Evolutionary conservation across 2,113 vertebrate genomes (phyloP).

Genomic region (Gymnogyps californianus): DNA sequence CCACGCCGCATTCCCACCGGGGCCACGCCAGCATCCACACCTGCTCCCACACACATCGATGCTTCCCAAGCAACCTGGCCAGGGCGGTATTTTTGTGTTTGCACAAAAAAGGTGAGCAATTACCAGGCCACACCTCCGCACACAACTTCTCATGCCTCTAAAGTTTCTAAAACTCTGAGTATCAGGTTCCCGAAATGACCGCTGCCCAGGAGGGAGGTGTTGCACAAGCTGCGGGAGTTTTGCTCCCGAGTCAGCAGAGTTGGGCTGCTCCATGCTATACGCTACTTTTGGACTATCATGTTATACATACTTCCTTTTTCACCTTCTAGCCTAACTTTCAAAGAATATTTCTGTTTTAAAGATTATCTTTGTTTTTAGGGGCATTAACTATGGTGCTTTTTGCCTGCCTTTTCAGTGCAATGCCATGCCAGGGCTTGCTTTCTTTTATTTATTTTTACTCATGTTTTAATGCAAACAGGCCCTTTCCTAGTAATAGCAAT

Average conservation of each 20-base stretch:
- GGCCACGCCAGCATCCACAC: not conserved
- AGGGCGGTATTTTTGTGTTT: not conserved
- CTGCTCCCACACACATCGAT: not conserved
- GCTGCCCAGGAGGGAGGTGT: not conserved
- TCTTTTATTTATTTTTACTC: not conserved
- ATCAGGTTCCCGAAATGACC: not conserved
- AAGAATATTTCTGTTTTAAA: not conserved
- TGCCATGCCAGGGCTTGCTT: not conserved
- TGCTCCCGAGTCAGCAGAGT: rapidly evolving
- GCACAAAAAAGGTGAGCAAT: conserved; percentile 21
- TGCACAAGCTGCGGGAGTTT: not conserved
- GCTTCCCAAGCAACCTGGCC: not conserved
- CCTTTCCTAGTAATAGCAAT: not conserved
- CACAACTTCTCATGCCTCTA: conserved; percentile 48
- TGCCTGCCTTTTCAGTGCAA: not conserved
- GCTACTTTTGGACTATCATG: not conserved
- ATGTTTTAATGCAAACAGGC: not conserved
- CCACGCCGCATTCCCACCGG: not conserved
- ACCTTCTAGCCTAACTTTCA: not conserved
- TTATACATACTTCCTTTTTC: not conserved
- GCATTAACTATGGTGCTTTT: not conserved
- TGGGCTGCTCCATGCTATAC: rapidly evolving
- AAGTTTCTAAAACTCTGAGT: not conserved
- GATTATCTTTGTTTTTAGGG: not conserved
- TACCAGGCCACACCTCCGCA: not conserved